phyloP scores from a whole-genome alignment of 2,113 vertebrate genomes.

The Danionella cerebrum region DNA sequence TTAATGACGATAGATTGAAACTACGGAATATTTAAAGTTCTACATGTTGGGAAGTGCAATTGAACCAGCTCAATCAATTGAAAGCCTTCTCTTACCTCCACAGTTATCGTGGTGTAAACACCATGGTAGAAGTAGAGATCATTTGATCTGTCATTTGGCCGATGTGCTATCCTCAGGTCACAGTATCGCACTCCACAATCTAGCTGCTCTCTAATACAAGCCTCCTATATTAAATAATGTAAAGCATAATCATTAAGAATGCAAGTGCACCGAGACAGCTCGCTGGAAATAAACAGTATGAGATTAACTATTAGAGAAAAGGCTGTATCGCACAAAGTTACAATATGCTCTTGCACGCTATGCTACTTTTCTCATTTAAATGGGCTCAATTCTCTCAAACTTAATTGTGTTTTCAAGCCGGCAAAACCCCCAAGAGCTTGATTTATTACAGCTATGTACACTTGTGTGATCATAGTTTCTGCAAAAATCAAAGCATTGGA shows the following conservation, averaged over 20 bases:
- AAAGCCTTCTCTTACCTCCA: conserved; percentile 67
- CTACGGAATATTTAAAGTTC: too few relatives aligned
- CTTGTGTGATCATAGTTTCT: too few relatives aligned
- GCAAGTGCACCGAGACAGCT: not conserved
- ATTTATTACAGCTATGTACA: conserved; percentile 20
- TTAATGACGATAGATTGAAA: too few relatives aligned
- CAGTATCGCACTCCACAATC: conserved; percentile 69
- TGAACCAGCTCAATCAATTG: not conserved
- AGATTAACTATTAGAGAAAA: not conserved
- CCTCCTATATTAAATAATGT: conserved; percentile 53
- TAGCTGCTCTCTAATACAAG: conserved; percentile 60
- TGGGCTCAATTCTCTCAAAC: not conserved
- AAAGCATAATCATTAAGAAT: conserved; percentile 25
- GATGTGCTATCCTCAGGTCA: conserved; percentile 67
- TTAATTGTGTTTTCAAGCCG: not conserved
- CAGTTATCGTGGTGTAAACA: conserved; percentile 67
- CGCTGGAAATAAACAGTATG: not conserved
- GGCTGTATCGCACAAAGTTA: not conserved
- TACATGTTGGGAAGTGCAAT: too few relatives aligned
- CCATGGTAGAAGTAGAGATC: conserved; percentile 73
- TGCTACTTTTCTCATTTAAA: not conserved
- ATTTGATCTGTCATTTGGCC: conserved; percentile 62
- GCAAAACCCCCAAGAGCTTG: not conserved
- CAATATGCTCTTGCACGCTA: not conserved
- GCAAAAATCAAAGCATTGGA: too few relatives aligned